A percentile compares a stretch with the other conserved stretches of the same genome.
phyloP scores from a whole-genome alignment of 2,113 vertebrate genomes.

The Toxotes jaculatrix region DNA sequence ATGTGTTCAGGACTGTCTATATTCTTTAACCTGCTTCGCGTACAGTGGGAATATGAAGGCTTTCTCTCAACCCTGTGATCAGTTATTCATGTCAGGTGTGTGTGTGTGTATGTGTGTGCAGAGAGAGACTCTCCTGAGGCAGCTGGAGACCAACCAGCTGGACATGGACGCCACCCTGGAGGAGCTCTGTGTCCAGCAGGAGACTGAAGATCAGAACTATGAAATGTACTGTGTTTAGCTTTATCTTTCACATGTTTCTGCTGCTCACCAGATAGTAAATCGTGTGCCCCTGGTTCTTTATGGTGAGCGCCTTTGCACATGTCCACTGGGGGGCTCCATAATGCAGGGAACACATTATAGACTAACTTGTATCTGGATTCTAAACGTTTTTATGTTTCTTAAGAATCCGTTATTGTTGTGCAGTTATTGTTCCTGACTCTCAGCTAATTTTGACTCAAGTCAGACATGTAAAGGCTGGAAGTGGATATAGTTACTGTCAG shows the following conservation, averaged over 20 bases:
- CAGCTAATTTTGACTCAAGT: not conserved
- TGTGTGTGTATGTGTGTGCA: constrained; percentile 64
- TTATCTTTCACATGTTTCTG: not conserved
- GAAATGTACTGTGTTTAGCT: constrained; percentile 86
- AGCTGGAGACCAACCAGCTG: constrained; percentile 98
- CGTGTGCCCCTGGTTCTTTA: not conserved
- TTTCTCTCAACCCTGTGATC: not conserved
- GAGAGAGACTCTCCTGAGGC: constrained; percentile 95
- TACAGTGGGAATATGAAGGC: not conserved
- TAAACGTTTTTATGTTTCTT: no score
- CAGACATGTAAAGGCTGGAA: not conserved
- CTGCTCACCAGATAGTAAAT: not conserved
- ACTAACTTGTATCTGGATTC: no score
- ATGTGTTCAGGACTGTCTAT: not conserved
- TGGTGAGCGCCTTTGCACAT: not conserved
- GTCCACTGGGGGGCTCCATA: no score
- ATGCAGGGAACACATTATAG: no score
- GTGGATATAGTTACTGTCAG: not conserved
- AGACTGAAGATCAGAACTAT: constrained; percentile 98
- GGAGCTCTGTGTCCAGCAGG: constrained; percentile 95
- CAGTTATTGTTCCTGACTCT: not conserved
- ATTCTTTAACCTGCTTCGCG: not conserved
- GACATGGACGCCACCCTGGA: constrained; percentile 98
- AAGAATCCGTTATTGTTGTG: no score
- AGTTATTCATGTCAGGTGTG: constrained; percentile 5